Evolutionary conservation across 2,888 invertebrate genomes (phyloP), one percentile per base, ranked within the genome.

Genomic region (Cephus pygmeus): DNA sequence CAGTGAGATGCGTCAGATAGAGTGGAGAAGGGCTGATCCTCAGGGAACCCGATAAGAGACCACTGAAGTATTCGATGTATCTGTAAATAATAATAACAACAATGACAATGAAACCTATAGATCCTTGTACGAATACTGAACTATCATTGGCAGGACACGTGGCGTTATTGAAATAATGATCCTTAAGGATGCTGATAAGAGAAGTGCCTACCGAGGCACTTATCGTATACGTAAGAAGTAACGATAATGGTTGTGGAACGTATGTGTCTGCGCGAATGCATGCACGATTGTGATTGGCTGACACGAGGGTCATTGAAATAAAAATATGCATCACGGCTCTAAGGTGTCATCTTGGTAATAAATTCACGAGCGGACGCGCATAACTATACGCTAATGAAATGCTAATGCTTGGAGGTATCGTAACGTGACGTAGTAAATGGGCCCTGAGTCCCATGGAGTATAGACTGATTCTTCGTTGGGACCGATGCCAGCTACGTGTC

Each of bases 21-120:
- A 98, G 92, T 2, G 98, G 96, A 74, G 96, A 95, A 76, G 97
- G 95, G 92, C 97, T 98, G 91, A 98, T 97, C 86, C 96, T 94
- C 88, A 98, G 96, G 88, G 96, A 95, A 73, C 98, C 98, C 11
- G 97, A 97, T 78, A 98, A 93, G 75, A 98, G 93, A 1, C 98
- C 98, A 76, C 97, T 95, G 92, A 98, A 98, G 90, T 98, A 98
- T 89, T 96, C 96, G 84, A 98, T 96, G 92, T 98, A 98, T 92
- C 98, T 97, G 93, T 1, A 90, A 90, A 75, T 9, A 15, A 40
- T 15, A 15, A 40, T 40, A 15, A 15, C 4, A 6, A 6, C 40
- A 6, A 40, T 40, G 40, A 40, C 6, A 76, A 34, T 76, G 34
- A 69, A 73, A 69, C 76, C 88, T 81, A 79, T 73, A 77, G 76